Evolutionary conservation across 2,113 vertebrate species (phyloP), one percentile per base, ranked within the genome.

Genomic region (Oryzias woworae): DNA sequence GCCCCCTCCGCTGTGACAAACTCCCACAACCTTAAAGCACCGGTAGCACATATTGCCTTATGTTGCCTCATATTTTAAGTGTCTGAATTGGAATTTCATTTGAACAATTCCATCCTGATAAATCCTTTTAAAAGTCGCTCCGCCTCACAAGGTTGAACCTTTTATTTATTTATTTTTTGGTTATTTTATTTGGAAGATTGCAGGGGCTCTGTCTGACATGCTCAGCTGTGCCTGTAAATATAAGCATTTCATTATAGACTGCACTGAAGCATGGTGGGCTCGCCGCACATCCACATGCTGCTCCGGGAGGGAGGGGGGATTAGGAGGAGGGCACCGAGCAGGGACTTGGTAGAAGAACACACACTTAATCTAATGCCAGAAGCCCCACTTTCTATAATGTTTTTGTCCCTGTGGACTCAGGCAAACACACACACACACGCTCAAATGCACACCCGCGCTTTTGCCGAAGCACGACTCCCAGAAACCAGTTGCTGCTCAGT

Each of bases 201-300:
- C 92, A 87, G 93, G 69, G 92, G 94, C 92, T 94, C 94, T 94
- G 94, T 94, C 92, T 95, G 95, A 96, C 94, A 96, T 57, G 93
- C 94, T 96, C 95, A 92, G 92, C 91, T 95, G 93, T 94, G 94
- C 95, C 94, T 96, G 93, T 96, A 97, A 96, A 97, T 98, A 94
- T 95, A 95, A 97, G 94, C 94, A 94, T 98, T 98, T 97, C 94
- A 96, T 98, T 98, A 95, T 94, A 94, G 92, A 92, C 94, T 94
- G 95, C 94, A 94, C 92, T 95, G 94, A 95, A 95, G 94, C 95
- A 95, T 97, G 94, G 85, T 95, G 83, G 82, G 89, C 92, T 92
- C 87, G 90, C 85, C 86, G 88, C 83, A 94, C 84, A 94, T 94
- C 92, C 89, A 89, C 87, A 92, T 91, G 83, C 78, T 78, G 81